Base-by-base conservation (phyloP, 2,888 invertebrate species). In the Drosophila percnosoma region DNA sequence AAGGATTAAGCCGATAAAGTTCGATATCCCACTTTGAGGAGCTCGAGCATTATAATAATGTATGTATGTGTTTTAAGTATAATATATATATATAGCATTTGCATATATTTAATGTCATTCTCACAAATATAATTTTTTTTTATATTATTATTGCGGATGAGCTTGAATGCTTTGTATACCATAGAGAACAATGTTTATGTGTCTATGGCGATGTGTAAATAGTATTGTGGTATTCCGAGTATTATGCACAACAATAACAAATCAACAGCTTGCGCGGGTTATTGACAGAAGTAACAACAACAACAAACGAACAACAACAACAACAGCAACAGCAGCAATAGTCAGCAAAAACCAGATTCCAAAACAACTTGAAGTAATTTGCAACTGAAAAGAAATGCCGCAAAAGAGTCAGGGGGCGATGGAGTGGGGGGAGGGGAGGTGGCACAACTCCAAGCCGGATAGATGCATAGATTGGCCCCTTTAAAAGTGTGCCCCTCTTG, bases 351-450 rank as follows among this genome's bases (percentile, higher is more conserved):
- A 79, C 75, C 76, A 70, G 79, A 76, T 76, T 78, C 58, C 55
- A 62, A 62, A 78, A 60, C 82, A 83, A 81, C 85, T 78, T 76
- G 73, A 85, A 81, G 84, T 85, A 87, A 86, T 86, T 85, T 79
- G 82, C 87, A 85, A 85, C 77, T 83, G 77, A 83, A 87, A 81
- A 85, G 86, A 85, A 87, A 85, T 85, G 78, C 81, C 73, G 70
- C 79, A 75, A 78, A 72, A 62, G 69, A 45, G 40, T 34, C 11
- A 13, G n/a, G 5, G 45, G 31, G 6, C 27, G n/a, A 27, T 54
- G 13, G 13, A 18, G 29, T 4, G 15, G 11, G 27, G 27, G n/a
- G 2, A 38, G 38, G 34, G 34, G 27, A 10, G 40, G 15, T 53
- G 11, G 33, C 10, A 49, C 18, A 24, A 42, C 49, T 55, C 7